phyloP scores from a whole-genome alignment of 2,797 vertebrate species.

The Mycteria americana region DNA sequence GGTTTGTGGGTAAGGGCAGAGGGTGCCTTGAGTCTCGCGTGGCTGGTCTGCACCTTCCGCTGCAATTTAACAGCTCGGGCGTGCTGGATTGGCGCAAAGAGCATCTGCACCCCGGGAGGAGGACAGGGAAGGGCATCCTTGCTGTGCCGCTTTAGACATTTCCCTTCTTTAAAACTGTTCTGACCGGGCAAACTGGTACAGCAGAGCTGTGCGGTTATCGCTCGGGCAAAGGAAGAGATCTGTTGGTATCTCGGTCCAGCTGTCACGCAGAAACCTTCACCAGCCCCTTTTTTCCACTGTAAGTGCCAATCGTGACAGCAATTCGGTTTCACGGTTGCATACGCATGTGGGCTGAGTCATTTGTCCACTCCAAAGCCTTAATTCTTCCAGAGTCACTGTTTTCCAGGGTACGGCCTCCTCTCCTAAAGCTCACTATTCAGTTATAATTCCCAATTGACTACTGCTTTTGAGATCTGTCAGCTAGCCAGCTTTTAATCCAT shows the following conservation, averaged over 20 bases:
- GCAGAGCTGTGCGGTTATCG: accelerated
- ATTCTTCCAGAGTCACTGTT: background rate
- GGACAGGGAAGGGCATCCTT: background rate
- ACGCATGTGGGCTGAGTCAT: background rate
- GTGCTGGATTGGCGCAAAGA: background rate
- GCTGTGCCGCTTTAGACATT: background rate
- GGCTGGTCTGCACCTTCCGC: background rate
- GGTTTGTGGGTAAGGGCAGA: background rate
- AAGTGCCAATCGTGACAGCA: background rate
- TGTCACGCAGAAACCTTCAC: background rate
- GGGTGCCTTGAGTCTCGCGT: background rate
- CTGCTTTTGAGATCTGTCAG: background rate
- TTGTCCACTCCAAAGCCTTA: background rate
- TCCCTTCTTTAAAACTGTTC: background rate
- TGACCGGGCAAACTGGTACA: background rate
- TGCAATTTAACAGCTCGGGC: background rate
- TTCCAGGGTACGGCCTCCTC: background rate
- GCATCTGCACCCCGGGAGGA: accelerated
- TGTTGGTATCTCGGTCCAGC: background rate
- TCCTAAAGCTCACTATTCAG: background rate
- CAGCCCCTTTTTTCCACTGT: accelerated
- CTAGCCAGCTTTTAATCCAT: background rate
- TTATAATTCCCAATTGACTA: background rate
- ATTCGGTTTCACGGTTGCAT: background rate
- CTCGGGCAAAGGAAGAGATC: background rate